A percentile compares a stretch with the other conserved stretches of the same genome.
Conservation (phyloP, 2,113 vertebrate species). For the Jaculus jaculus region DNA sequence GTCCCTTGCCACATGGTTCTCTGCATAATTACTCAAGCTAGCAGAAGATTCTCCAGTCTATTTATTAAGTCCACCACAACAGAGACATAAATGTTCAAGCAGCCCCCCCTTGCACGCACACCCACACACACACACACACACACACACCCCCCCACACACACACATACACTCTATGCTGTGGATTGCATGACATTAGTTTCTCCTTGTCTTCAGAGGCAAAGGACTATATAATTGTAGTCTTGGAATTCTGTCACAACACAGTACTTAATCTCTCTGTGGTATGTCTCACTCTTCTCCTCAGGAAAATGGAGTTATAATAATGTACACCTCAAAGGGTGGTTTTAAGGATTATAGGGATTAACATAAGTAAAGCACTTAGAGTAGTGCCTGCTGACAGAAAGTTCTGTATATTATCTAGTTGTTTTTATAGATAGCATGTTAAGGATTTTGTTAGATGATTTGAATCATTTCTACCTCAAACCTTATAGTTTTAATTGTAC, state of each 20-base stretch:
- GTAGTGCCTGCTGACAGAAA: not conserved
- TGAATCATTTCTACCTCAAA: slow-evolving; percentile 21
- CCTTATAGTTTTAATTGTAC: not conserved
- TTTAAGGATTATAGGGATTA: slow-evolving; percentile 32
- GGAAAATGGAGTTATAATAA: not conserved
- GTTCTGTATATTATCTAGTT: not conserved
- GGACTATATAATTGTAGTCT: not conserved
- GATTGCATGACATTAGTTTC: not conserved
- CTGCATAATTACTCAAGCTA: not conserved
- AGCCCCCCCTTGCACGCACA: not conserved
- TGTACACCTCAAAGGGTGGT: not conserved
- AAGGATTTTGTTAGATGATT: not conserved
- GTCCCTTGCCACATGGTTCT: not conserved
- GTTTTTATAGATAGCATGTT: not conserved
- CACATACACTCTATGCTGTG: accelerated
- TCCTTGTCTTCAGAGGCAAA: not conserved
- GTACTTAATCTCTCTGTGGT: not conserved
- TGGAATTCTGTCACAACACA: not conserved
- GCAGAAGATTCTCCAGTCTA: not conserved
- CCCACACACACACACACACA: no score
- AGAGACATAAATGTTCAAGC: not conserved
- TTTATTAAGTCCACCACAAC: not conserved
- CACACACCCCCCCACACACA: no score
- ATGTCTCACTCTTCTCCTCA: not conserved
- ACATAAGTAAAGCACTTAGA: not conserved